Evolutionary conservation across 2,888 invertebrate species (phyloP).

Genomic region (Troides helena): DNA sequence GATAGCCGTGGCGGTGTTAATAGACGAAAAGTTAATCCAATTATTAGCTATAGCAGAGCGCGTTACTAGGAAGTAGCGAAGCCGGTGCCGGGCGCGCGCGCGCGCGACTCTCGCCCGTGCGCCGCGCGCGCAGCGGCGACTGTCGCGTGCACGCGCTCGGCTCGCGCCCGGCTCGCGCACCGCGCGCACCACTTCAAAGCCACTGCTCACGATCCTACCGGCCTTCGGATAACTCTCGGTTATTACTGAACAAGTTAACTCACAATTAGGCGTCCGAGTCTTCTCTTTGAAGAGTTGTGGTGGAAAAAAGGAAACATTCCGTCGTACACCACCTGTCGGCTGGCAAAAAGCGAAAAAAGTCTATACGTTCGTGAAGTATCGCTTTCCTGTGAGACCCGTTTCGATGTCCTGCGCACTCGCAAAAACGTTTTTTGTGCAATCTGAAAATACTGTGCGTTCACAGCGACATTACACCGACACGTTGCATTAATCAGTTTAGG

Average conservation of each 20-base stretch:
- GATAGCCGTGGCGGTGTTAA: no score
- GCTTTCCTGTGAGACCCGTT: constrained; percentile 19
- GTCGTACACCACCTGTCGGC: constrained; percentile 23
- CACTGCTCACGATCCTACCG: constrained; percentile 37
- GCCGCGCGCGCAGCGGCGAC: background rate
- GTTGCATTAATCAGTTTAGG: no score
- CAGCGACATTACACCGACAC: no score
- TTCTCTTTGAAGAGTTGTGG: constrained; percentile 6
- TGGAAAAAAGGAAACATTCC: constrained; percentile 13
- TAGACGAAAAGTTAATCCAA: background rate
- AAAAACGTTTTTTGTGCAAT: no score
- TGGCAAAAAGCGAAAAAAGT: constrained; percentile 7
- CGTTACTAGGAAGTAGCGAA: constrained; percentile 25
- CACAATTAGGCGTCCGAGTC: constrained; percentile 32
- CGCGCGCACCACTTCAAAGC: constrained; percentile 14
- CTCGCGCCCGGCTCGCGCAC: no score
- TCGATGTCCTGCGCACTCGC: background rate
- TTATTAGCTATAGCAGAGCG: constrained; percentile 6
- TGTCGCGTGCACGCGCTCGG: background rate
- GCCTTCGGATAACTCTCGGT: constrained; percentile 38
- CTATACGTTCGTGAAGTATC: constrained; percentile 7
- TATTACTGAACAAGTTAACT: constrained; percentile 35
- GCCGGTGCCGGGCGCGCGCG: background rate
- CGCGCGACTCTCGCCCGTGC: constrained; percentile 8
- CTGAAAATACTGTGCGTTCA: no score